A percentile compares a stretch with the other conserved stretches of the same genome.
phyloP scores from a whole-genome alignment of 1,140 invertebrate species.

The Ceratoteleas bidentatus region DNA sequence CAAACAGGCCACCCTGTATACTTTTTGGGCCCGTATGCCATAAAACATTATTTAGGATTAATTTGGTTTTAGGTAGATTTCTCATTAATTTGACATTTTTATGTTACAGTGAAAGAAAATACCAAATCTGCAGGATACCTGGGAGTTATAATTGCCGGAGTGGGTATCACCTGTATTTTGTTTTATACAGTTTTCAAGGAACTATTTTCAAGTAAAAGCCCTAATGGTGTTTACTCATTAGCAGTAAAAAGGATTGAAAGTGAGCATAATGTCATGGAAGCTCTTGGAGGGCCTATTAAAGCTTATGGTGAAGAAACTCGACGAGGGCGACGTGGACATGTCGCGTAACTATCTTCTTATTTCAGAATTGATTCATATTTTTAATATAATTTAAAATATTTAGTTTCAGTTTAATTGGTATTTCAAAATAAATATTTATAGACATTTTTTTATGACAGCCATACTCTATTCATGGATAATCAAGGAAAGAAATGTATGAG shows the following conservation, averaged over 20 bases:
- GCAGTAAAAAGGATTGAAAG: slow-evolving; percentile 88
- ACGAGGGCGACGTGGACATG: slow-evolving; percentile 84
- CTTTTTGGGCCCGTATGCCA: no score
- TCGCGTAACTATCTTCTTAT: no score
- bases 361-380: no score
- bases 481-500: slow-evolving; percentile 89
- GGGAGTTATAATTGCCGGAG: slow-evolving; percentile 89
- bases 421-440: no score
- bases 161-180: slow-evolving; percentile 89
- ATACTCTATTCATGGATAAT: slow-evolving; percentile 86
- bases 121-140: slow-evolving; percentile 92
- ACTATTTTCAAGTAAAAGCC: slow-evolving; percentile 92
- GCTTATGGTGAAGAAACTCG: slow-evolving; percentile 92
- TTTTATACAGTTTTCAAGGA: slow-evolving; percentile 92
- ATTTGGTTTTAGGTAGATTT: not conserved
- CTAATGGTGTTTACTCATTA: slow-evolving; percentile 90
- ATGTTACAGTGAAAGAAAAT: slow-evolving; percentile 88
- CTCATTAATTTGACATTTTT: not conserved
- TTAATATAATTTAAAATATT: slow-evolving; percentile 30
- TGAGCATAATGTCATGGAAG: slow-evolving; percentile 87
- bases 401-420: not conserved
- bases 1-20: no score
- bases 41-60: not conserved
- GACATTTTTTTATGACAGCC: no score
- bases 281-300: slow-evolving; percentile 92